Evolutionary conservation across 2,797 vertebrate genomes (phyloP).

Genomic region (Sebastes itinus): DNA sequence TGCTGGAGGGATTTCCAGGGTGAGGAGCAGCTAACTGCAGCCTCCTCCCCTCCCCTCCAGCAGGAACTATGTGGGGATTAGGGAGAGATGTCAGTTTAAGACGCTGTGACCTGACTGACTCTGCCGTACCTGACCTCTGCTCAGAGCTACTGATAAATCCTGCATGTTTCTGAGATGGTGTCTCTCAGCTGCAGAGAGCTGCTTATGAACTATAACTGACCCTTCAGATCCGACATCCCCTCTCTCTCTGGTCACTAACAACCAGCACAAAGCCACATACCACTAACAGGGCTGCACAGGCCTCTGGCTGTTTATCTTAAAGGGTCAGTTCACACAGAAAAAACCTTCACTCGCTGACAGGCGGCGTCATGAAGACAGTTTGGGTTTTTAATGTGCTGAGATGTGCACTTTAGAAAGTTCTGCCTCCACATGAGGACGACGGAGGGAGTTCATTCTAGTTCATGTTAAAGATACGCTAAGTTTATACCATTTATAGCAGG

Average conservation of each 20-base stretch:
- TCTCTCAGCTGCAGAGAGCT: background rate
- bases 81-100: conserved; percentile 27
- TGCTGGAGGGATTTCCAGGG: conserved; percentile 5
- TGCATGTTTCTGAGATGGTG: background rate
- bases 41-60: background rate
- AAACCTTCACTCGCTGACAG: background rate
- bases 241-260: background rate
- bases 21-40: background rate
- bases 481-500: too few relatives aligned
- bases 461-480: too few relatives aligned
- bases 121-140: conserved; percentile 1
- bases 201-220: background rate
- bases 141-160: conserved; percentile 21
- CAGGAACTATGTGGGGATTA: conserved; percentile 37
- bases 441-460: background rate
- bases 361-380: background rate
- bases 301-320: background rate
- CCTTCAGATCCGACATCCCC: background rate
- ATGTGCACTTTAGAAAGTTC: background rate
- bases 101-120: background rate
- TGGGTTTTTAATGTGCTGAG: background rate
- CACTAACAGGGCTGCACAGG: background rate
- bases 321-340: background rate
- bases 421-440: background rate
- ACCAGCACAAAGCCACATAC: background rate